Evolutionary conservation across 1,140 invertebrate genomes (phyloP).

Genomic region (Listronotus bonariensis): DNA sequence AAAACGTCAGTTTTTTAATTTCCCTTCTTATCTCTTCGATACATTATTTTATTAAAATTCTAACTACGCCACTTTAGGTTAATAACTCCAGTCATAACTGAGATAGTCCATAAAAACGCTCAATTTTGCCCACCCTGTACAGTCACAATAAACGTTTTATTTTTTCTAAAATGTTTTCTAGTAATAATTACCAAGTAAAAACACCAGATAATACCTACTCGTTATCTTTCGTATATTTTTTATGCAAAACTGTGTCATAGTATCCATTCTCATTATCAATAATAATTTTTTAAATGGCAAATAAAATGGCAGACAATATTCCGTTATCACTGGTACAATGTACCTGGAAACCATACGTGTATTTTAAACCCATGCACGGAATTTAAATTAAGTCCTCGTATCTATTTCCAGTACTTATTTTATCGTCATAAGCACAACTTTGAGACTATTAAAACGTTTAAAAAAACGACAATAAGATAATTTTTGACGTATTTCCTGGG

Average conservation of each 20-base stretch:
- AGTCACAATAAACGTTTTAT: background rate
- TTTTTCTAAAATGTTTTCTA: too few relatives aligned
- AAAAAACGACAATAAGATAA: too few relatives aligned
- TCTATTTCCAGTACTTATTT: slow-evolving; percentile 10
- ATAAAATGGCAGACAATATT: slow-evolving; percentile 22
- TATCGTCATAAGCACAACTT: slow-evolving; percentile 4
- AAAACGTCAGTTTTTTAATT: too few relatives aligned
- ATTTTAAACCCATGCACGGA: slow-evolving; percentile 16
- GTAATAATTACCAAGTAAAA: too few relatives aligned
- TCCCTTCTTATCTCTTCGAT: too few relatives aligned
- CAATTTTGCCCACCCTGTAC: too few relatives aligned
- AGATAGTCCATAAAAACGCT: too few relatives aligned
- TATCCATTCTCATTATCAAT: slow-evolving; percentile 10
- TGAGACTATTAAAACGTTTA: background rate
- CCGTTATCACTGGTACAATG: slow-evolving; percentile 20
- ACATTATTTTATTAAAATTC: too few relatives aligned
- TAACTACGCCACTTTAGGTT: too few relatives aligned
- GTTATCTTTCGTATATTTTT: background rate
- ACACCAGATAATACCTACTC: too few relatives aligned
- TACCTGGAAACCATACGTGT: slow-evolving; percentile 15
- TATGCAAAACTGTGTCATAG: slow-evolving; percentile 19
- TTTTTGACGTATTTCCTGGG: too few relatives aligned
- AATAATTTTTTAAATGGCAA: slow-evolving; percentile 20
- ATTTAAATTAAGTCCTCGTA: slow-evolving; percentile 18
- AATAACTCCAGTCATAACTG: too few relatives aligned